phyloP scores from a whole-genome alignment of 2,113 vertebrate species.

The Setophaga kirtlandii region DNA sequence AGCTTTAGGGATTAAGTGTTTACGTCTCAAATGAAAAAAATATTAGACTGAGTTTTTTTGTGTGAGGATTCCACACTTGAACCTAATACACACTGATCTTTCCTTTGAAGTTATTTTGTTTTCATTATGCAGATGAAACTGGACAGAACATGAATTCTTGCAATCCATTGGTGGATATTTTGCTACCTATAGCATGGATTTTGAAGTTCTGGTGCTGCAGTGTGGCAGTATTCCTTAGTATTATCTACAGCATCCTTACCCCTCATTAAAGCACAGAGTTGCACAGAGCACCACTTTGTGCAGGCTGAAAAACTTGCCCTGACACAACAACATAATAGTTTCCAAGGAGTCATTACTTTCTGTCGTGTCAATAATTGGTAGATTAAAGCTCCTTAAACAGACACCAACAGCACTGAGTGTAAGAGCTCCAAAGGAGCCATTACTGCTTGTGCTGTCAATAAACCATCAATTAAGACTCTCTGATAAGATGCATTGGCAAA shows the following conservation, averaged over 20 bases:
- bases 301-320: background rate
- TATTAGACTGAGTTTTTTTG: background rate
- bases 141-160: background rate
- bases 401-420: background rate
- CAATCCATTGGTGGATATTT: background rate
- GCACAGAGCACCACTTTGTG: too few relatives aligned
- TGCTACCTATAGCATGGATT: background rate
- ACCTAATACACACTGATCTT: background rate
- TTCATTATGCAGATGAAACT: background rate
- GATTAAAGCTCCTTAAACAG: slow-evolving; percentile 28
- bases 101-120: background rate
- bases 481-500: slow-evolving; percentile 19
- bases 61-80: background rate
- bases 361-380: slow-evolving; percentile 9
- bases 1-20: background rate
- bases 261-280: background rate
- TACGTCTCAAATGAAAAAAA: background rate
- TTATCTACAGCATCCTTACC: background rate
- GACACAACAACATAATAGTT: slow-evolving; percentile 9
- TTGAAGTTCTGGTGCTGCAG: background rate
- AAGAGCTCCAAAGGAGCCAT: background rate
- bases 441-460: slow-evolving; percentile 52
- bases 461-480: slow-evolving; percentile 57
- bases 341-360: slow-evolving; percentile 5
- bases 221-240: background rate